Percentiles rank a stretch among this genome's conserved stretches.
These are phyloP conservation scores for Morone saxatilis DNA, from an alignment of 2,113 vertebrate genomes.

Conservation along the genomic window DNA sequence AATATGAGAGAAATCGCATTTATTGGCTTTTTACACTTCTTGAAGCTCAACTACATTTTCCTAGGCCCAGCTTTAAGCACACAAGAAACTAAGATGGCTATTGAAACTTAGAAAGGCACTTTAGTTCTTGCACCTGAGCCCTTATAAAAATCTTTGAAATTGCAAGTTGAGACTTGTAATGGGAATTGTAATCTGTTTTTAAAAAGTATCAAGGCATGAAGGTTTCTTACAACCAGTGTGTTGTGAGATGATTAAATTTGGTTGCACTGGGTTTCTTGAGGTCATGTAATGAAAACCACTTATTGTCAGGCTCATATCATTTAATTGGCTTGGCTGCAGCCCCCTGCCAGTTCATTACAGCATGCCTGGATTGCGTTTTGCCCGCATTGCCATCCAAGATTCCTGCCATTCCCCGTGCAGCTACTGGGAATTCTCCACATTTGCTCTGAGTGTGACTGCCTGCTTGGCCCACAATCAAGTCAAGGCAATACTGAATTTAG, in stretches of 20 bases:
- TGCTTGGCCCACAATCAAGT: not conserved
- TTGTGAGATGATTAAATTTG: slow-evolving; percentile 60
- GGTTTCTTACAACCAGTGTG: slow-evolving; percentile 32
- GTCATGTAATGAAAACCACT: slow-evolving; percentile 65
- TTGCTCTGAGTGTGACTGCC: not conserved
- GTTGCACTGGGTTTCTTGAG: slow-evolving; percentile 51
- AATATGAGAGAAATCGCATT: slow-evolving; percentile 31
- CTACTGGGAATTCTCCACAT: slow-evolving; percentile 35
- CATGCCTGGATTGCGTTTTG: slow-evolving; percentile 33
- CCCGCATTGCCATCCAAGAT: slow-evolving; percentile 24
- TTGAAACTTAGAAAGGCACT: slow-evolving; percentile 20
- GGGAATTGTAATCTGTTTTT: slow-evolving; percentile 39
- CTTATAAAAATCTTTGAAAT: slow-evolving; percentile 37
- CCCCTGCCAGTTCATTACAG: slow-evolving; percentile 50
- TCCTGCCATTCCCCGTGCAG: slow-evolving; percentile 28
- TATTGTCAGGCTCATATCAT: slow-evolving; percentile 66
- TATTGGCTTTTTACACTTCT: slow-evolving; percentile 43
- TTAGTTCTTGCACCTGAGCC: slow-evolving; percentile 14
- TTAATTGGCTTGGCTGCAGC: slow-evolving; percentile 65
- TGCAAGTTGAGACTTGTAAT: slow-evolving; percentile 29
- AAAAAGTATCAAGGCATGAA: slow-evolving; percentile 28
- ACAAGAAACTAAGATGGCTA: not conserved
- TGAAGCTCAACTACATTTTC: slow-evolving; percentile 16
- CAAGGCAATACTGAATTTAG: not conserved
- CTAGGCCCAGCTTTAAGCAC: not conserved